Conservation (phyloP, 2,113 vertebrate species). For the Ptyas mucosa region DNA sequence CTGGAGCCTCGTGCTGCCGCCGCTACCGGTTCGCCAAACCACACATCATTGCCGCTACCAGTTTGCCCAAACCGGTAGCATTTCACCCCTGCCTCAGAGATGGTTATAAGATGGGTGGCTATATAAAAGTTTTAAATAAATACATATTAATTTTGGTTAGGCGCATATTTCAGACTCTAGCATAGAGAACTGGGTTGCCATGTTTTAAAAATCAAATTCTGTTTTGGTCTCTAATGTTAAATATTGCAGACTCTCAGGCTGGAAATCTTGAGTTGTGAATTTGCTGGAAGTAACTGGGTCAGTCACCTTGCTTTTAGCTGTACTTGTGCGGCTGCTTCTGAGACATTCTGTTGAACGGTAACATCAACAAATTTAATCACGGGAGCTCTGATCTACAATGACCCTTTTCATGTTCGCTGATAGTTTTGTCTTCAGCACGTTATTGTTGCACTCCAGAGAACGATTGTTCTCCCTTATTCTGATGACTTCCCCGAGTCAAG, state of each 20-base stretch:
- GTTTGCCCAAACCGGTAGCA: too few species aligned
- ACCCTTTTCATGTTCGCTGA: not conserved
- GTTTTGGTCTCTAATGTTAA: not conserved
- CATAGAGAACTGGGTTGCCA: not conserved
- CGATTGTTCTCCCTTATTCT: too few species aligned
- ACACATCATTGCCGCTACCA: too few species aligned
- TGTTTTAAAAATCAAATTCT: not conserved
- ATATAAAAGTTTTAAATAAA: not conserved
- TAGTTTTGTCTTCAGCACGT: not conserved
- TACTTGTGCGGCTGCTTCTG: not conserved
- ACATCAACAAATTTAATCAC: not conserved
- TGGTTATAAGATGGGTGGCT: not conserved
- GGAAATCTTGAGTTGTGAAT: not conserved
- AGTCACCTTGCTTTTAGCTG: not conserved
- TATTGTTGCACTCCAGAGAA: not conserved
- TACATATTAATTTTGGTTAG: not conserved
- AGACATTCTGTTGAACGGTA: not conserved
- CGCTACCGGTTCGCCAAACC: too few species aligned
- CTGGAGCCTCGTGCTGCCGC: too few species aligned
- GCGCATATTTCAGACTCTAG: not conserved
- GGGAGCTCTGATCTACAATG: not conserved
- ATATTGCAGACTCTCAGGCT: not conserved
- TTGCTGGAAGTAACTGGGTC: not conserved
- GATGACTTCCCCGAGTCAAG: not conserved
- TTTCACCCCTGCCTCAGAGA: not conserved